Base-by-base conservation (phyloP, 2,797 vertebrate species). In the Oophaga sylvatica region DNA sequence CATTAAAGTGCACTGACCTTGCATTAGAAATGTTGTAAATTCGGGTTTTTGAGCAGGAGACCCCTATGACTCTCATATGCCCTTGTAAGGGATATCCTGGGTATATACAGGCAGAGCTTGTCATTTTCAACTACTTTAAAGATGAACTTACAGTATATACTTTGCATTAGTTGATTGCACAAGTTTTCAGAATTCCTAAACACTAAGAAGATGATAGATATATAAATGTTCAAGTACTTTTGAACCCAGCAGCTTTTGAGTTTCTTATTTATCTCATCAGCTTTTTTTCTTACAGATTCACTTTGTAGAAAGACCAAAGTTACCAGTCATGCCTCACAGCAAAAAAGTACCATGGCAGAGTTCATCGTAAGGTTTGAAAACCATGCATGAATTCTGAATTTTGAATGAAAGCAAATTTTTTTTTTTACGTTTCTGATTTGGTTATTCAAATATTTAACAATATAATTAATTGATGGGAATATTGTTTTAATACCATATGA, bases 261-360 rank as follows among this genome's bases (percentile, higher is more conserved):
- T 73, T 10, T 29, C 5, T 5, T 35, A 35, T 59, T 29, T 60
- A 41, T 80, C 20, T 80, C 15, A 78, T 57, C 29, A 17, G n/a
- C 19, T 78, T 78, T 29, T 48, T 19, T 78, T 59, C 12, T 29
- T 59, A 78, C 53, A 78, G n/a, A 26, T 9, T 78, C 6, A 59
- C 70, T 73, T 73, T 73, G 35, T 73, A 73, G 35, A 73, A 73
- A 73, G 48, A 17, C 76, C 76, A 78, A 78, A 26, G 53, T 57
- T 56, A 48, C 45, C 48, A 77, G 22, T 53, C 13, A 56, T 77
- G 48, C 26, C 76, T 78, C 59, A 59, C 53, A 78, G 76, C 76
- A 78, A 16, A 78, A 57, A 56, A 73, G 19, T 11, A 45, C 19
- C n/a, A 57, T 8, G 11, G 53, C 57, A 59, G 53, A 78, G 48